These are phyloP conservation scores for Xiphophorus birchmanni DNA, from an alignment of 2,797 vertebrate genomes.

Conservation along the genomic window DNA sequence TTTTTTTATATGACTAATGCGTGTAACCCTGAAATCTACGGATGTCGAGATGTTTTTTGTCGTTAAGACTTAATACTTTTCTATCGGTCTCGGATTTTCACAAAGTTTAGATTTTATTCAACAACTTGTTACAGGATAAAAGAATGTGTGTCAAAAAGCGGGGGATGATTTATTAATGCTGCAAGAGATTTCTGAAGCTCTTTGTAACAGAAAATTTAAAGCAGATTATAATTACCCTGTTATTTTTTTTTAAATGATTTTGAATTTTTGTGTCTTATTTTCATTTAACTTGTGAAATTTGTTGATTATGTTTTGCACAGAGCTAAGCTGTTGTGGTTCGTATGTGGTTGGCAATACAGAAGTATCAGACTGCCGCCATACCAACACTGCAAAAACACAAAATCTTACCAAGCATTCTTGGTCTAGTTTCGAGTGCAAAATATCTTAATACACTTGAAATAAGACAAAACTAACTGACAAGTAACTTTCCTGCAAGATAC, in stretches of 20 bases:
- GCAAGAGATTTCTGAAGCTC: constrained; percentile 21
- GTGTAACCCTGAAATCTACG: background rate
- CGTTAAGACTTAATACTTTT: constrained; percentile 18
- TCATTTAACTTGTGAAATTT: constrained; percentile 1
- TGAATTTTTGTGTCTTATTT: background rate
- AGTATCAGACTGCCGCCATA: background rate
- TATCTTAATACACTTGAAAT: too few relatives aligned
- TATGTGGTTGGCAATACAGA: background rate
- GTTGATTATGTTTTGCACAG: background rate
- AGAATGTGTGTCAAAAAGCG: background rate
- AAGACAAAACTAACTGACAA: too few relatives aligned
- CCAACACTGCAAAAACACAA: background rate
- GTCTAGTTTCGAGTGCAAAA: too few relatives aligned
- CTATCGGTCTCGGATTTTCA: constrained; percentile 19
- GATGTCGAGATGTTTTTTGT: constrained; percentile 27
- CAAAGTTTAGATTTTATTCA: background rate
- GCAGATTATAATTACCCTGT: constrained; percentile 7
- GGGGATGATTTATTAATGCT: constrained; percentile 24
- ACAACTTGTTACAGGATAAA: background rate
- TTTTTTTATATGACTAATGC: constrained; percentile 13
- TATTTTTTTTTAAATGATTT: background rate
- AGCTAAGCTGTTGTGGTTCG: background rate
- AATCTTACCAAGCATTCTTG: too few relatives aligned
- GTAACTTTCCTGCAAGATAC: too few relatives aligned
- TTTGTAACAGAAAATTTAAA: constrained; percentile 5